Base-by-base conservation (phyloP, 2,113 vertebrate species). In the Pleuronectes platessa region DNA sequence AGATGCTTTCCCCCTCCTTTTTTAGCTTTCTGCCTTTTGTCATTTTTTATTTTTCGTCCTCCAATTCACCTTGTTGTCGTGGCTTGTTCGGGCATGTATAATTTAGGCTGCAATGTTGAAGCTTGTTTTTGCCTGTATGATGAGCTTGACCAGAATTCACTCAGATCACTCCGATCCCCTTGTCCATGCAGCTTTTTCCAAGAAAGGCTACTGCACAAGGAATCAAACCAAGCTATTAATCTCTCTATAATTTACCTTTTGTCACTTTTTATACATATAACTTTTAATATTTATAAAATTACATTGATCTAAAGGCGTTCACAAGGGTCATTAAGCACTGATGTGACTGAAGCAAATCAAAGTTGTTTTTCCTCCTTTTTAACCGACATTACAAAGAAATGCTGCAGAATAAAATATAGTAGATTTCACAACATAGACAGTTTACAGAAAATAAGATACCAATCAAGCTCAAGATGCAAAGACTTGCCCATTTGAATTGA, bases 71-170 rank as follows among this genome's bases (percentile, higher is more conserved):
- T 79, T 65, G 69, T 75, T 31, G 56, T 27, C 47, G 35, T 23
- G 2, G 18, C 47, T 65, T 20, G 26, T n/a, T 17, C 27, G 56
- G 67, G 0, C 76, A 87, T 88, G 45, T 69, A 90, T 81, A 37
- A 92, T 90, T 91, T 80, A 91, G 68, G 26, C 61, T 69, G 49
- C 66, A 11, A 2, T 73, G 76, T 54, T 86, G 61, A 17, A 72
- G 69, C 66, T 74, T 71, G 62, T 78, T 59, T 73, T 20, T 78
- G 71, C 55, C 74, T 67, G 42, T 13, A 8, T 45, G 61, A 26
- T 49, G 20, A 83, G 63, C 71, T 69, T 74, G 76, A 81, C 67
- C 69, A 81, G 71, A 88, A 80, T 68, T 78, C 70, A n/a, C 27
- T 71, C 47, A 20, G 20, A 23, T 13, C 56, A 58, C 56, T 54